Base-by-base conservation (phyloP, 2,113 vertebrate species). In the Aptenodytes forsteri region DNA sequence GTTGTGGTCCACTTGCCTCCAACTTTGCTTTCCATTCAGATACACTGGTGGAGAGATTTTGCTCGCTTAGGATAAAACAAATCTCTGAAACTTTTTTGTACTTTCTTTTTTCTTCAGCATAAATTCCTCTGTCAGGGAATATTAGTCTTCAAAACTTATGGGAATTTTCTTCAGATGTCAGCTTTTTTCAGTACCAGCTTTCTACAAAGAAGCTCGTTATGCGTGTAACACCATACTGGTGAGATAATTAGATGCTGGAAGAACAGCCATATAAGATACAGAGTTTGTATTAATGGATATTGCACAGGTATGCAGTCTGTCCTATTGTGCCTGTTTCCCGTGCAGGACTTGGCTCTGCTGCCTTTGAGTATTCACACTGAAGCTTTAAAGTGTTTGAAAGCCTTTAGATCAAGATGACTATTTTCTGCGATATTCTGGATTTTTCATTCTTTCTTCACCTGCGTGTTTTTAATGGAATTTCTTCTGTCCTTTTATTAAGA, bases 361-460 rank as follows among this genome's bases (percentile, higher is more conserved):
- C 64, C 58, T 17, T 3, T 8, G 23, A 5, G 5, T 2, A 0
- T 27, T 56, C 2, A 0, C 8, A 1, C 13, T 8, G 42, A 16
- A n/a, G 12, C 29, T 23, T 8, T 7, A 2, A 29, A 26, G 21
- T 4, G 3, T 52, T 22, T 5, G 22, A 18, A 20, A 67, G 16
- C 34, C 58, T 32, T 32, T 2, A 1, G 65, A 54, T 42, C 34
- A 34, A 14, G 38, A 16, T 0, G 1, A 10, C 23, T 14, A 1
- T 32, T 58, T 56, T 52, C 61, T 47, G 34, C 6, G 2, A 1
- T 2, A 21, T 17, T 47, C 11, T 79, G 73, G 14, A 11, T 66
- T 88, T 70, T 44, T 22, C 25, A 14, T 64, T 55, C 47, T 56
- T 81, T 65, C 65, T 17, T 18, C 12, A 3, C 14, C 14, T 61